Base-by-base conservation (phyloP, 2,888 invertebrate genomes). In the Platycnemis pennipes region DNA sequence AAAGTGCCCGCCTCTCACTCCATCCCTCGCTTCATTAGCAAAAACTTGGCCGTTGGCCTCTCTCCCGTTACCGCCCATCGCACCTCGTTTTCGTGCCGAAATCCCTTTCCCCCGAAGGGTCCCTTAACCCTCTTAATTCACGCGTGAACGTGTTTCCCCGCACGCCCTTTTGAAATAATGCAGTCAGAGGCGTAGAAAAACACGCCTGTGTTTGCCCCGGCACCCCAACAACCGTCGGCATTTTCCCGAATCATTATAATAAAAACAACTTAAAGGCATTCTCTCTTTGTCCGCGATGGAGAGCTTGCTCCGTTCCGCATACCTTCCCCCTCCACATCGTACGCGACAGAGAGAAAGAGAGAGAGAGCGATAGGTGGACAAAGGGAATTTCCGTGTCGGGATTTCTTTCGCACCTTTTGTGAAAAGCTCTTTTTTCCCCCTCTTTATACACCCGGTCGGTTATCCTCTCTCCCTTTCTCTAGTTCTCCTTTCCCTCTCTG, bases 331-430 rank as follows among this genome's bases (percentile, higher is more conserved):
- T 7, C n/a, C 37, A 5, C 77, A 77, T 77, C 37, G 31, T 26
- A 37, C 16, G 8, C 77, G 77, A 77, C 77, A 77, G 77, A 37
- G 77, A 19, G 26, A 26, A 63, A 26, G 63, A 11, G 63, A 63
- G 63, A 63, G 63, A 63, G 63, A 63, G 26, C 31, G 77, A 13
- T 5, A 77, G 26, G 37, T 77, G 31, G 77, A 77, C 77, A 77
- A 77, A 77, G 77, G 77, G 77, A 77, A 26, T 91, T 87, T 53
- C 42, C 44, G 91, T 46, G 88, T 88, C 45, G 63, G 63, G 91
- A 91, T 91, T 91, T 91, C 91, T 91, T 91, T 91, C 91, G n/a
- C 91, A 91, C 91, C 91, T 91, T 63, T 37, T 77, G 77, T 91
- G 91, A 91, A 91, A 91, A 91, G 91, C 91, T 69, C 63, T 91